Base-by-base conservation (phyloP, 2,113 vertebrate species). In the Myotis lucifugus region DNA sequence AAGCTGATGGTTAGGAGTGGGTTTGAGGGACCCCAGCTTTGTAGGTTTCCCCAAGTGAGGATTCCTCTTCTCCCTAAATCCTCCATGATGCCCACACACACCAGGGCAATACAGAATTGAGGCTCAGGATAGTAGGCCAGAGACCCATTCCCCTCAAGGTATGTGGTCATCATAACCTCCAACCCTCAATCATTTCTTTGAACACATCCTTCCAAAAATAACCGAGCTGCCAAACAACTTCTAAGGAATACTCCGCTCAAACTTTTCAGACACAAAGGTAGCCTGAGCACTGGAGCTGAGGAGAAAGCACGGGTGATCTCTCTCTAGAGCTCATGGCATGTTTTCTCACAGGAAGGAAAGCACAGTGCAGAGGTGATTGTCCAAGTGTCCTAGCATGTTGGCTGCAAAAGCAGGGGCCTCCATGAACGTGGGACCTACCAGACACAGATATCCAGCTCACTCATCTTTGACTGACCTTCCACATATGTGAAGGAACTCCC, bases 181-280 rank as follows among this genome's bases (percentile, higher is more conserved):
- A 93, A 74, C 18, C 56, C 23, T 25, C 25, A 40, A 59, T 46
- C 3, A 4, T 37, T 85, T 76, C 13, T 79, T 87, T 84, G 19
- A 69, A 88, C 19, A 59, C 74, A 59, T 52, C 17, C n/a, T 84
- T 83, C 23, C 29, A 4, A 76, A 92, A 70, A 81, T n/a, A 91
- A 73, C 18, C 19, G 54, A 56, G 11, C 42, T 56, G 10, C 64
- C 54, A 85, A 46, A 37, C 3, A 42, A 64, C 17, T 66, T 34
- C 23, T 72, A 76, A 72, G 46, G 61, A 78, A 70, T 27, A 69
- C 37, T 70, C 29, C 87, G 76, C 25, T 59, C 4, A 25, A 42
- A 59, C 8, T 61, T 78, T 37, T 37, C 12, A 29, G 50, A 61
- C 42, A 50, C 34, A 5, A 14, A 40, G 23, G 70, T 19, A 74